Conservation (phyloP, 2,113 vertebrate species). For the Tragelaphus strepsiceros region DNA sequence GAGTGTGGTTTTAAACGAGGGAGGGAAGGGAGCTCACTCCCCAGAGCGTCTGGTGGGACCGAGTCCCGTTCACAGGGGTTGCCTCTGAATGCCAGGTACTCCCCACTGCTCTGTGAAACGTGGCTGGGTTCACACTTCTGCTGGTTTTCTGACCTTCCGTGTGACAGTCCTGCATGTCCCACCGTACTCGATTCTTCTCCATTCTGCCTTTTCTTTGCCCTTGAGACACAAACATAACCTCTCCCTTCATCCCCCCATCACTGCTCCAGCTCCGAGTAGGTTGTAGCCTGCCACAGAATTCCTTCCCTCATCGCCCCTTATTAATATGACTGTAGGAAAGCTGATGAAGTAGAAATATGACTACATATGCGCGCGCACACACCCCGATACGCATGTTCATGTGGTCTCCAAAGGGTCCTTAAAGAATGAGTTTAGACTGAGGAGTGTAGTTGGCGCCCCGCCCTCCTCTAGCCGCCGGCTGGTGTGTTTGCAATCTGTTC, state of each 20-base stretch:
- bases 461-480: conserved; percentile 26
- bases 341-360: conserved; percentile 41
- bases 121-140: conserved; percentile 48
- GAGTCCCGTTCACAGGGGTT: neutral
- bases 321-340: conserved; percentile 30
- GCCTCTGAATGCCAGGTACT: conserved; percentile 6
- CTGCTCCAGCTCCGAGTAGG: conserved; percentile 42
- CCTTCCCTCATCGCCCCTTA: neutral
- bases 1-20: conserved; percentile 69
- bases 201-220: conserved; percentile 60
- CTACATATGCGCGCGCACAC: neutral
- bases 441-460: neutral
- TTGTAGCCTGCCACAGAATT: conserved; percentile 32
- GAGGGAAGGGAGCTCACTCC: conserved; percentile 63
- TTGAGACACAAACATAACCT: conserved; percentile 42
- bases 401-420: conserved; percentile 25
- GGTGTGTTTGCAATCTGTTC: conserved; percentile 37
- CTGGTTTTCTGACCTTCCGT: conserved; percentile 57
- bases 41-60: conserved; percentile 36
- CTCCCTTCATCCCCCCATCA: neutral
- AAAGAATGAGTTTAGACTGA: conserved; percentile 33
- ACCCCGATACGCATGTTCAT: neutral
- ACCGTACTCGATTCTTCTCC: conserved; percentile 26
- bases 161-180: conserved; percentile 69
- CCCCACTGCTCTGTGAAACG: conserved; percentile 50